Evolutionary conservation across 1,140 invertebrate species (phyloP), one percentile per base, ranked within the genome.

Genomic region (Triops longicaudatus): DNA sequence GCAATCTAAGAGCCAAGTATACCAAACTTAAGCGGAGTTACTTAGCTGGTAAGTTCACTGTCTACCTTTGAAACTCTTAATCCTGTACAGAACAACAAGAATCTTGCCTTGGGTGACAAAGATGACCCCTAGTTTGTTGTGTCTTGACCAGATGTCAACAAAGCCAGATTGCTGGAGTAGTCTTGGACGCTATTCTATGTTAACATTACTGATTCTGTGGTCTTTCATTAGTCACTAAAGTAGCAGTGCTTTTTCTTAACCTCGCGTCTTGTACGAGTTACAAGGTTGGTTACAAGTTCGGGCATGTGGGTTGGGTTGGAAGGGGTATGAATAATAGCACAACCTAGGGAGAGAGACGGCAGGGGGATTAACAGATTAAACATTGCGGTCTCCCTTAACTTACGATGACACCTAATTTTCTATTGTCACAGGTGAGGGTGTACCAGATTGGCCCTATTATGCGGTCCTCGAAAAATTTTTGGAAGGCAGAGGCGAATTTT

Each of bases 1-100:
- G 76, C 37, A 77, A 77, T 72, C 43, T 77, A 72, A 77, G 76
- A 77, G 76, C 76, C 76, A 77, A 77, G 73, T 77, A 77, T 73
- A 77, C 76, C 73, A 77, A 77, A 73, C 76, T 77, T 73, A 77
- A 77, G 43, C 63, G 76, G 42, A 72, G 76, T 41, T 77, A 77
- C 44, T 72, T 77, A 42, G 31, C 76, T 28, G 76, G 76, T 77
- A 72, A 77, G 31, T 73, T 22, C 14, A 1, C 44, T 31, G 5
- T 63, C 28, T n/a, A 11, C 42, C 37, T 31, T 42, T 28, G 11
- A 28, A 41, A 27, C 28, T 9, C 26, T 73, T 28, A 22, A n/a
- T 42, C 22, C 12, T 37, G 42, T 10, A n/a, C 26, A 27, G n/a
- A 27, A 42, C n/a, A 63, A 63, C 17, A 4, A 14, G 22, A 22